phyloP scores from a whole-genome alignment of 1,140 invertebrate species.

The Diuraphis noxia region DNA sequence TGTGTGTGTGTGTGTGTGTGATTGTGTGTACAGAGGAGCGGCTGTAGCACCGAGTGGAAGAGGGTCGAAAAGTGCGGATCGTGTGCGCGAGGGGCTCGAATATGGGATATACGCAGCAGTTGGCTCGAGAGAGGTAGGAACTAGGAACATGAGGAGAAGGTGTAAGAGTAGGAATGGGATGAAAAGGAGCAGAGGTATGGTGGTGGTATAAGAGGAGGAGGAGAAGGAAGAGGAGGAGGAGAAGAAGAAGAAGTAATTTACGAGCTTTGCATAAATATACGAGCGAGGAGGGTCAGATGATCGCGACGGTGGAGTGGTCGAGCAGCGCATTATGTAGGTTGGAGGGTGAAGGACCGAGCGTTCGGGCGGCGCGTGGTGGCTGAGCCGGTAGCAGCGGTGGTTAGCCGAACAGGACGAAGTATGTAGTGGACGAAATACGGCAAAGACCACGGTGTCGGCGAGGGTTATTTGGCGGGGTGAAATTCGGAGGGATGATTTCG shows the following conservation, averaged over 20 bases:
- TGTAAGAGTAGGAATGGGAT: background rate
- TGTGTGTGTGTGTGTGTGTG: too few species aligned
- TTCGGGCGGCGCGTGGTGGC: background rate
- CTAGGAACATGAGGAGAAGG: background rate
- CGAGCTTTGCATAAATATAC: slow-evolving; percentile 46
- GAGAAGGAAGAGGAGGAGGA: background rate
- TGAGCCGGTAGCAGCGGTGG: background rate
- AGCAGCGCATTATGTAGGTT: background rate
- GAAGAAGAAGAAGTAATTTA: slow-evolving; percentile 49
- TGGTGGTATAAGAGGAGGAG: background rate
- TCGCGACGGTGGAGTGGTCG: background rate
- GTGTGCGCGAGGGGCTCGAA: background rate
- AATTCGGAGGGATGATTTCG: slow-evolving; percentile 23
- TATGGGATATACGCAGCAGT: slow-evolving; percentile 9
- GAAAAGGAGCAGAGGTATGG: slow-evolving; percentile 23
- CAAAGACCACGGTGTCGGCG: background rate
- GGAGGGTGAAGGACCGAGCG: background rate
- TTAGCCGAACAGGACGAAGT: background rate
- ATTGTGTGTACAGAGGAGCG: background rate
- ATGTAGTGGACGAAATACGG: background rate
- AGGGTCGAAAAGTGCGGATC: background rate
- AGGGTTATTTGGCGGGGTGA: background rate
- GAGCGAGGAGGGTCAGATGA: slow-evolving; percentile 20
- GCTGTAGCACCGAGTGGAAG: background rate
- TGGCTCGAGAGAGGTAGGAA: slow-evolving; percentile 3